phyloP scores from a whole-genome alignment of 2,113 vertebrate genomes.

The Aptenodytes patagonicus region DNA sequence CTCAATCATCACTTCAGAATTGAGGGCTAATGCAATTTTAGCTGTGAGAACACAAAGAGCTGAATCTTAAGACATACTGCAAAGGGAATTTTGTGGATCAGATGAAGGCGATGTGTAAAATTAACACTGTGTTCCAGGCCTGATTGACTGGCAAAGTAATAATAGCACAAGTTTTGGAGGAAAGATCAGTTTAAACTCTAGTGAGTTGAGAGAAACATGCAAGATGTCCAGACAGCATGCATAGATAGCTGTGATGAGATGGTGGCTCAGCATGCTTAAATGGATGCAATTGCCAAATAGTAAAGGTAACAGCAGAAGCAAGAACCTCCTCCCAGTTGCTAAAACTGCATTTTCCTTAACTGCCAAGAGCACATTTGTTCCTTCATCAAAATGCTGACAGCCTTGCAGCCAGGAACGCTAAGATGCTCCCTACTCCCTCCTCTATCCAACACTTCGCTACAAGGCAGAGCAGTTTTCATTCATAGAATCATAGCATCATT shows the following conservation, averaged over 20 bases:
- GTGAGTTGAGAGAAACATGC: background rate
- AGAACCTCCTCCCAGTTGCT: background rate
- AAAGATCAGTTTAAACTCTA: background rate
- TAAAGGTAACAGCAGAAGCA: background rate
- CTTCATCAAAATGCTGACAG: background rate
- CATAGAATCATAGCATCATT: no score
- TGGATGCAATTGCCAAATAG: rapidly evolving
- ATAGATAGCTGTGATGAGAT: rapidly evolving
- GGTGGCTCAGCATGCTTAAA: background rate
- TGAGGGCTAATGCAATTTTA: background rate
- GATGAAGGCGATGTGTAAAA: background rate
- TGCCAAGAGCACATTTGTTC: background rate
- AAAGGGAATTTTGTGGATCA: background rate
- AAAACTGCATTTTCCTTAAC: background rate
- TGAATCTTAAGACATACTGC: background rate
- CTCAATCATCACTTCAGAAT: background rate
- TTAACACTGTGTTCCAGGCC: background rate
- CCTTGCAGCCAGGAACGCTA: background rate
- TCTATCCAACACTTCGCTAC: rapidly evolving
- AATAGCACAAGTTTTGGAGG: background rate
- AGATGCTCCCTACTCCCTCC: background rate
- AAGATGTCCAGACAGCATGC: background rate
- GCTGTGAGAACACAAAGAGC: background rate
- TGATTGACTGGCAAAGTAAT: background rate
- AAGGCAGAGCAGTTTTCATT: background rate